These are phyloP conservation scores for Muntiacus muntjak DNA, from an alignment of 2,113 vertebrate genomes.

Conservation along the genomic window DNA sequence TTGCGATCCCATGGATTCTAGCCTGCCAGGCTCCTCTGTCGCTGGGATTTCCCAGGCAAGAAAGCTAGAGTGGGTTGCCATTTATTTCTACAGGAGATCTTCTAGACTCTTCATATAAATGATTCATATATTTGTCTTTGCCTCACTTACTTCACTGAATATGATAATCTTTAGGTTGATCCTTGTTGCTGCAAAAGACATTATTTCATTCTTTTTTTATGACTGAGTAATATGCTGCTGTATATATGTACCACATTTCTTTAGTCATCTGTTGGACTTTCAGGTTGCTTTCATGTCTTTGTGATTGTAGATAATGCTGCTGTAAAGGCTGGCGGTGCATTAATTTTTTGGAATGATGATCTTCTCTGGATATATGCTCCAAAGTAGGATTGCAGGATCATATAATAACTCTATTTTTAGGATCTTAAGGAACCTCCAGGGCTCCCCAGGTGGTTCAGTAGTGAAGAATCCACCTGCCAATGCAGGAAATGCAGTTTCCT, in stretches of 20 bases:
- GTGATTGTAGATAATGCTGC: neutral
- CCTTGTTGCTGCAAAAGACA: neutral
- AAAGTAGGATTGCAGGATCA: neutral
- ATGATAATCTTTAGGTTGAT: neutral
- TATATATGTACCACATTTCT: neutral
- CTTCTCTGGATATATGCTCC: neutral
- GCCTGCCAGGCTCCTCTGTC: neutral
- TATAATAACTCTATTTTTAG: neutral
- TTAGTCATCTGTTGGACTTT: neutral
- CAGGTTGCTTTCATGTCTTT: neutral
- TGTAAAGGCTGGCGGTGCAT: neutral
- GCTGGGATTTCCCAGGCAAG: neutral
- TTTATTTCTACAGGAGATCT: neutral
- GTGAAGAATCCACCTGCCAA: neutral
- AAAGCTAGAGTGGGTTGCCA: neutral
- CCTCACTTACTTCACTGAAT: neutral
- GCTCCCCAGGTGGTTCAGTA: neutral
- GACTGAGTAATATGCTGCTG: neutral
- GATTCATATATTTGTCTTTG: neutral
- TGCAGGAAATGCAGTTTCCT: neutral
- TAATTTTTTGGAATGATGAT: neutral
- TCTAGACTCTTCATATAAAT: neutral
- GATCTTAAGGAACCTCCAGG: neutral
- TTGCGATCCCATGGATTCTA: neutral
- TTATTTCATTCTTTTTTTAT: neutral